Evolutionary conservation across 2,888 invertebrate genomes (phyloP).

Genomic region (Smittia sp.): DNA sequence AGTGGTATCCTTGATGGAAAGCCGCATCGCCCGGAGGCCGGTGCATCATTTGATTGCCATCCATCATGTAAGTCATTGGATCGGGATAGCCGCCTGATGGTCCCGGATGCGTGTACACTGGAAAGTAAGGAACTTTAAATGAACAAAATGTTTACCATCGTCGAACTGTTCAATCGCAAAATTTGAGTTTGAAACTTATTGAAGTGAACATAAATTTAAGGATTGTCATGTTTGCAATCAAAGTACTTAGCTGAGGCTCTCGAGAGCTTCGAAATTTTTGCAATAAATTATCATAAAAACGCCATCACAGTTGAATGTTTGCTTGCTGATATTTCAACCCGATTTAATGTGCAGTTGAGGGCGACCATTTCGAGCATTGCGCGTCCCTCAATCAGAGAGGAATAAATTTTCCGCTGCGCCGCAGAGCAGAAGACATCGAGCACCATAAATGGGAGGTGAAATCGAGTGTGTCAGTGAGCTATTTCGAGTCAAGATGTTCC

Average conservation of each 20-base stretch:
- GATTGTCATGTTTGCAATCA: background rate
- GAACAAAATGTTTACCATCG: constrained; percentile 9
- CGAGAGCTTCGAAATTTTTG: background rate
- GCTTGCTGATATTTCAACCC: background rate
- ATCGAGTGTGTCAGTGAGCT: constrained; percentile 32
- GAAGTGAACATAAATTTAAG: background rate
- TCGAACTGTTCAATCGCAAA: background rate
- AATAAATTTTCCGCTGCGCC: constrained; percentile 27
- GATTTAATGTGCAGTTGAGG: background rate
- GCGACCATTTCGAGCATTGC: background rate
- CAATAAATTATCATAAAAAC: constrained; percentile 20
- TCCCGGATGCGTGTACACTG: constrained; percentile 91
- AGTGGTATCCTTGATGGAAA: constrained; percentile 91
- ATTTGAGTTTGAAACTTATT: background rate
- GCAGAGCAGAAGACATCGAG: background rate
- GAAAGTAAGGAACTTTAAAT: constrained; percentile 45
- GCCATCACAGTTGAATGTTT: background rate
- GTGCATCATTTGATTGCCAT: constrained; percentile 96
- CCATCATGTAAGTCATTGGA: constrained; percentile 97
- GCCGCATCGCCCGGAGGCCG: constrained; percentile 89
- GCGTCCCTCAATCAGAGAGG: background rate
- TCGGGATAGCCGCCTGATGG: constrained; percentile 95
- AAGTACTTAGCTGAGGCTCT: background rate
- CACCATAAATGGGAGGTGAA: constrained; percentile 33
- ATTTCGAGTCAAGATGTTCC: constrained; percentile 42